These are phyloP conservation scores for Corythornis madagascariensis DNA, from an alignment of 2,113 vertebrate species.

Conservation along the genomic window DNA sequence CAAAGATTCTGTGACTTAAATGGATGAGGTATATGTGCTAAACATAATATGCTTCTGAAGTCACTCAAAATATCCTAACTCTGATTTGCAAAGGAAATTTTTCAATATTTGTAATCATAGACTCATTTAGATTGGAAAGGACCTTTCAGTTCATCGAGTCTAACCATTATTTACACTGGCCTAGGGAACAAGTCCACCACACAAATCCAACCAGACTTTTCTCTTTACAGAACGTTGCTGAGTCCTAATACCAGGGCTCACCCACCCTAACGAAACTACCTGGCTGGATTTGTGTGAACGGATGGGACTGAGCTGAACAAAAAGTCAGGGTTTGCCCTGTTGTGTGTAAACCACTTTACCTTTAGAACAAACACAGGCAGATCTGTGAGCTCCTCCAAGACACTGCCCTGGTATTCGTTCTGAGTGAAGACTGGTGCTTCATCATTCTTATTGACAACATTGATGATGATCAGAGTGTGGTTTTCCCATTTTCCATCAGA, in stretches of 20 bases:
- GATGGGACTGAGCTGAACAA: background rate
- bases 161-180: fast-evolving
- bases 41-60: background rate
- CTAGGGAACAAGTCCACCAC: background rate
- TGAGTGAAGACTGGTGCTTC: constrained; percentile 87
- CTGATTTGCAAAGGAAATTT: background rate
- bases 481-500: constrained; percentile 94
- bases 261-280: background rate
- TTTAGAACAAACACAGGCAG: constrained; percentile 83
- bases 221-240: background rate
- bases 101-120: background rate
- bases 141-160: background rate
- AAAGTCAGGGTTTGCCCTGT: background rate
- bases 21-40: background rate
- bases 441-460: constrained; percentile 85
- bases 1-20: background rate
- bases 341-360: constrained; percentile 66
- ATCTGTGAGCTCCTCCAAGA: constrained; percentile 82
- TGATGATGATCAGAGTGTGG: constrained; percentile 81
- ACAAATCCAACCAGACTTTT: background rate
- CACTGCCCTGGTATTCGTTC: constrained; percentile 79
- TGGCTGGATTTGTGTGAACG: background rate
- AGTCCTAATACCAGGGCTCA: background rate
- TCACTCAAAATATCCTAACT: background rate
- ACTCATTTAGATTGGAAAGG: background rate